A percentile compares a stretch with the other conserved stretches of the same genome.
These are phyloP conservation scores for Sterrhoptilus dennistouni DNA, from an alignment of 2,113 vertebrate species.

Conservation along the genomic window DNA sequence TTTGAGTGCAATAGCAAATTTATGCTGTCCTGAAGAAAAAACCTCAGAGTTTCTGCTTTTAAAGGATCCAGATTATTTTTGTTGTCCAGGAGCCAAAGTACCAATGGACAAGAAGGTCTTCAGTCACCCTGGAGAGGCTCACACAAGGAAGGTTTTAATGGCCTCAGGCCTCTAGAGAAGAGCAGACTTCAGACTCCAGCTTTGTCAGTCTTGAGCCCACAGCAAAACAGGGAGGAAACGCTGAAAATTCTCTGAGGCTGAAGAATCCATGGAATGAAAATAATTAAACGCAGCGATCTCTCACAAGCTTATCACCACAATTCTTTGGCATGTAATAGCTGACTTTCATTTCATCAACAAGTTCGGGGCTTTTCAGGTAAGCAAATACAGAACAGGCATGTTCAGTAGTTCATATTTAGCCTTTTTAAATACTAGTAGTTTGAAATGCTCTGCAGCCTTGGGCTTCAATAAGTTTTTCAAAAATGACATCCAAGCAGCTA, in stretches of 20 bases:
- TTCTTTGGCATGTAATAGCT: background rate
- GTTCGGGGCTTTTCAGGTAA: background rate
- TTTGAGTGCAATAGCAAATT: background rate
- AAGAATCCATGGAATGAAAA: slow-evolving; percentile 34
- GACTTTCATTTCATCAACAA: background rate
- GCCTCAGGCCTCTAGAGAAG: background rate
- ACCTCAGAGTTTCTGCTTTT: background rate
- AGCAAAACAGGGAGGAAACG: background rate
- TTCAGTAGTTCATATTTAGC: background rate
- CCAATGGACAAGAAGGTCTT: background rate
- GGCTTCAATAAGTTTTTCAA: background rate
- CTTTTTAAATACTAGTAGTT: background rate
- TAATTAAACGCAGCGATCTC: background rate
- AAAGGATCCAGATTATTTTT: background rate
- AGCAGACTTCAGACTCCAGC: background rate
- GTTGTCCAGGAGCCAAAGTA: background rate
- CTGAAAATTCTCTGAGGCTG: background rate
- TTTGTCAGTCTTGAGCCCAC: background rate
- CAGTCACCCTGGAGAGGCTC: background rate
- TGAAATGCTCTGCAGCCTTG: background rate
- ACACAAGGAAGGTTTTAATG: background rate
- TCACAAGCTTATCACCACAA: background rate
- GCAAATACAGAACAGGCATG: background rate
- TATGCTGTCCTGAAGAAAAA: background rate
- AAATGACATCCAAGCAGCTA: background rate